Evolutionary conservation across 2,113 vertebrate genomes (phyloP).

Genomic region (Lipotes vexillifer): DNA sequence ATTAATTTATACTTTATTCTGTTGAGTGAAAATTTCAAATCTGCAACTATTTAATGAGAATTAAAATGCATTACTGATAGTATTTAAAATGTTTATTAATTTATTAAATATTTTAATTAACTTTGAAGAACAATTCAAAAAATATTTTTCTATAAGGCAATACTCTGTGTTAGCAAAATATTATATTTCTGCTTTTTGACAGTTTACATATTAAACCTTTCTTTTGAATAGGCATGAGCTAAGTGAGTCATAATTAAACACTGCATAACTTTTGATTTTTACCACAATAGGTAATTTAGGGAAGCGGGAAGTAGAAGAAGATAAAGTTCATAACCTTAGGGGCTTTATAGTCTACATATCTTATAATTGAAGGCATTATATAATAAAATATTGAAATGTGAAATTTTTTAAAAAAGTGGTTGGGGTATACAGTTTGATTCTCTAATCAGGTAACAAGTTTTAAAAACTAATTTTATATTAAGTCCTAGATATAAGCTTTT

Average conservation of each 20-base stretch:
- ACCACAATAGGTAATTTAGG: neutral
- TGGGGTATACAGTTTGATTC: neutral
- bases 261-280: neutral
- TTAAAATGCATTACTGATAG: neutral
- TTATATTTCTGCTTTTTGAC: neutral
- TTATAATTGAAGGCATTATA: neutral
- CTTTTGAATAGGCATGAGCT: neutral
- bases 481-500: neutral
- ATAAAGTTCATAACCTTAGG: neutral
- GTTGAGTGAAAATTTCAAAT: neutral
- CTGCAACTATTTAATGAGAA: neutral
- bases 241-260: neutral
- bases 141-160: neutral
- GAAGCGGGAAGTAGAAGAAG: neutral
- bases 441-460: neutral
- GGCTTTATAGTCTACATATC: neutral
- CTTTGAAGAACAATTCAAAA: neutral
- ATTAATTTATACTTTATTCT: neutral
- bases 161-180: neutral
- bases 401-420: neutral
- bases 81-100: neutral
- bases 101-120: neutral
- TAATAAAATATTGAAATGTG: neutral
- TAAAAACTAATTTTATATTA: neutral
- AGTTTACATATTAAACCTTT: neutral